A percentile compares a stretch with the other conserved stretches of the same genome.
phyloP scores from a whole-genome alignment of 2,888 invertebrate species.

The Lingula anatina region DNA sequence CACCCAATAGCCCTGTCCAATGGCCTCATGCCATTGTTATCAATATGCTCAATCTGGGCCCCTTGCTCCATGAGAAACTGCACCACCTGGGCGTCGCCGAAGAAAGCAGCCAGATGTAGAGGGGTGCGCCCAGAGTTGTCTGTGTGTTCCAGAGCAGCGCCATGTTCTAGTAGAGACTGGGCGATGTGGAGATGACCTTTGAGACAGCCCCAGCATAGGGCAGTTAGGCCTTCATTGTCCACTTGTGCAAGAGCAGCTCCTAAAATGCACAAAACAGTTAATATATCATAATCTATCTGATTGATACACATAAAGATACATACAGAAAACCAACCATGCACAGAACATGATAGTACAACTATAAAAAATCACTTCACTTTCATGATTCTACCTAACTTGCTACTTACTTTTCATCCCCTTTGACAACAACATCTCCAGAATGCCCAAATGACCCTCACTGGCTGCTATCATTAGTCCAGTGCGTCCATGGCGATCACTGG shows the following conservation, averaged over 20 bases:
- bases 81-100: constrained; percentile 58
- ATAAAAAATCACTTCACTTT: too few relatives aligned
- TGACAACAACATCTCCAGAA: constrained; percentile 79
- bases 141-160: constrained; percentile 74
- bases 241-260: too few relatives aligned
- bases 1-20: constrained; percentile 89
- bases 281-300: too few relatives aligned
- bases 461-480: constrained; percentile 86
- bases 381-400: too few relatives aligned
- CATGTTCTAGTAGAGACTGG: constrained; percentile 73
- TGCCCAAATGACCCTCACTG: constrained; percentile 82
- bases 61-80: constrained; percentile 83
- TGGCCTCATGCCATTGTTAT: constrained; percentile 86
- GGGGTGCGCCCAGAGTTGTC: constrained; percentile 86
- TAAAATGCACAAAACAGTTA: too few relatives aligned
- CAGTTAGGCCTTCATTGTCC: constrained; percentile 83
- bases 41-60: constrained; percentile 84
- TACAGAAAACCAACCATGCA: too few relatives aligned
- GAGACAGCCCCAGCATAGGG: constrained; percentile 87
- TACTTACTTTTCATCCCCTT: too few relatives aligned
- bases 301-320: too few relatives aligned
- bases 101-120: constrained; percentile 77
- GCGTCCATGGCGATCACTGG: constrained; percentile 63
- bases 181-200: constrained; percentile 74
- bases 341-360: too few relatives aligned